Evolutionary conservation across 2,113 vertebrate genomes (phyloP).

Genomic region (Oncorhynchus clarkii): DNA sequence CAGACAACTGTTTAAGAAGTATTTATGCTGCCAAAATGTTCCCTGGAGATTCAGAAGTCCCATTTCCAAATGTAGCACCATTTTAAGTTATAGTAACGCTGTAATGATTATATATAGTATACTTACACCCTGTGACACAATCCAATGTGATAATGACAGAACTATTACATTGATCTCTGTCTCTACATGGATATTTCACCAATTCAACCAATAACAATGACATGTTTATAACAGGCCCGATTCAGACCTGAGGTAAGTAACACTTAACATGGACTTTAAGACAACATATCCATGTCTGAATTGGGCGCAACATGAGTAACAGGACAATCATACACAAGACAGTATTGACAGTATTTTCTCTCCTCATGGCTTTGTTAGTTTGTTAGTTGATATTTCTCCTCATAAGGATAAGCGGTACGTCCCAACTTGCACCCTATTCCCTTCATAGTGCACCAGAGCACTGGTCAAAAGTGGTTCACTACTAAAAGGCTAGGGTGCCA

Average conservation of each 20-base stretch:
- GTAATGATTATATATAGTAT: background rate
- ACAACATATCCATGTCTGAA: too few species aligned
- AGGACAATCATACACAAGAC: too few species aligned
- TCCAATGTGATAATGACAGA: background rate
- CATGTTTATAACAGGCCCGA: constrained; percentile 42
- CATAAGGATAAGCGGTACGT: too few species aligned
- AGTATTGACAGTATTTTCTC: too few species aligned
- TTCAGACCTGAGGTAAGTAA: constrained; percentile 27
- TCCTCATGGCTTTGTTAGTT: too few species aligned
- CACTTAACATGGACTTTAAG: too few species aligned
- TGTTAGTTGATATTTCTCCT: too few species aligned
- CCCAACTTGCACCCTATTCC: background rate
- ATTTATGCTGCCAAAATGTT: background rate
- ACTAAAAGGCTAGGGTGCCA: too few species aligned
- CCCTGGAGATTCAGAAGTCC: too few species aligned
- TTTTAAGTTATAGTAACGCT: background rate
- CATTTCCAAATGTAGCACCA: background rate
- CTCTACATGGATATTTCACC: background rate
- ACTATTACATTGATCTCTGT: background rate
- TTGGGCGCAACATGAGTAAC: too few species aligned
- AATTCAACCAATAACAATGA: constrained; percentile 39
- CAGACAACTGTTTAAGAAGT: background rate
- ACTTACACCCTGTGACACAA: background rate
- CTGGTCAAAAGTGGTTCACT: background rate
- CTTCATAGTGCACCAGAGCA: background rate